A percentile compares a stretch with the other conserved stretches of the same genome.
Conservation (phyloP, 2,888 invertebrate genomes). For the Druceiella hillmani region DNA sequence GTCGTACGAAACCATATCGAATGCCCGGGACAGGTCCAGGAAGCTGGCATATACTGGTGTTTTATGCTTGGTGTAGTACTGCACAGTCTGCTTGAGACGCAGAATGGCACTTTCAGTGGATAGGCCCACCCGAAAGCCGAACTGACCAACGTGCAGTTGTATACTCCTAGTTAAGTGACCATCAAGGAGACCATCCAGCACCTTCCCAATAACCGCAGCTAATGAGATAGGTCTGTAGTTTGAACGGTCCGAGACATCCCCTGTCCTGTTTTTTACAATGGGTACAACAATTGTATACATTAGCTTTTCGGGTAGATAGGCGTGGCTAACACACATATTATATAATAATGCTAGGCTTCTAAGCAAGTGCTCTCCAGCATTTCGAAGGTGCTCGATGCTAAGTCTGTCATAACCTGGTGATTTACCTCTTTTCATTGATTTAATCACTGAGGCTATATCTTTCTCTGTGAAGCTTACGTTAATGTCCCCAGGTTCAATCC, state of each 20-base stretch:
- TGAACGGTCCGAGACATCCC: background rate
- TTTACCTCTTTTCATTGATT: slow-evolving; percentile 5
- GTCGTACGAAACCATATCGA: no score
- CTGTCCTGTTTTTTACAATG: slow-evolving; percentile 9
- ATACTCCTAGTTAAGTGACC: no score
- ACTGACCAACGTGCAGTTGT: no score
- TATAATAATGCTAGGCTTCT: slow-evolving; percentile 1
- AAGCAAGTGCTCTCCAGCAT: slow-evolving; percentile 5
- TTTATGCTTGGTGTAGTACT: no score
- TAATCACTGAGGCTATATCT: background rate
- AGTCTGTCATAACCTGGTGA: slow-evolving; percentile 9
- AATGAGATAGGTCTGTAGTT: slow-evolving; percentile 9
- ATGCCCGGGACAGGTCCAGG: no score
- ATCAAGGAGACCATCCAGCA: slow-evolving; percentile 7
- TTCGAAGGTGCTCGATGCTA: slow-evolving; percentile 8
- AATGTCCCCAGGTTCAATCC: no score
- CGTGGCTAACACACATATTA: slow-evolving; percentile 5
- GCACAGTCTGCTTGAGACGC: no score
- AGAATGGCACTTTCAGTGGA: no score
- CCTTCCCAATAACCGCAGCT: slow-evolving; percentile 5
- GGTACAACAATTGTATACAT: slow-evolving; percentile 4
- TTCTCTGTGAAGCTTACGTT: slow-evolving; percentile 1
- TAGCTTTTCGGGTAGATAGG: slow-evolving; percentile 3
- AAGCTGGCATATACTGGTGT: no score
- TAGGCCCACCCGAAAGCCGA: no score